Conservation (phyloP, 1,140 invertebrate genomes). For the Cydia amplana region DNA sequence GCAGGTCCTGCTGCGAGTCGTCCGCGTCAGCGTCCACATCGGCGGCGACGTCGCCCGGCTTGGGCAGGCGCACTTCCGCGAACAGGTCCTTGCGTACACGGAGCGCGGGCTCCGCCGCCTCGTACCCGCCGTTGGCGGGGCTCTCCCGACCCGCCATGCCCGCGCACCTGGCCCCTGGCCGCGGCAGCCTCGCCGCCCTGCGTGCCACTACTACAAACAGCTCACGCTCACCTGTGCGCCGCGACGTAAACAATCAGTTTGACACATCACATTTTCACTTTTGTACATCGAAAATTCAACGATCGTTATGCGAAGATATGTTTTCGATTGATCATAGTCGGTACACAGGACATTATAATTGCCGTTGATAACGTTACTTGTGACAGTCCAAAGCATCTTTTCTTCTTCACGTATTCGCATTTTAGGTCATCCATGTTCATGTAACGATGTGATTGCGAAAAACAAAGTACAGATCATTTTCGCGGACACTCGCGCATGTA, state of each 20-base stretch:
- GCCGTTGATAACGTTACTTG: constrained; percentile 66
- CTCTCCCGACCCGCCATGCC: constrained; percentile 73
- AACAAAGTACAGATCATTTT: constrained; percentile 79
- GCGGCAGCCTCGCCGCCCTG: constrained; percentile 59
- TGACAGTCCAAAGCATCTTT: constrained; percentile 74
- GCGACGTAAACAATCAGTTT: constrained; percentile 80
- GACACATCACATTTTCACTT: constrained; percentile 81
- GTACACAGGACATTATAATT: constrained; percentile 67
- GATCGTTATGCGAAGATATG: constrained; percentile 60
- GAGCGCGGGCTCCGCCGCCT: constrained; percentile 68
- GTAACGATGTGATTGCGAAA: constrained; percentile 80
- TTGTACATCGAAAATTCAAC: constrained; percentile 69
- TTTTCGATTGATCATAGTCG: constrained; percentile 62
- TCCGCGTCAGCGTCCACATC: constrained; percentile 50
- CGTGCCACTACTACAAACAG: constrained; percentile 74
- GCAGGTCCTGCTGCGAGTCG: constrained; percentile 39
- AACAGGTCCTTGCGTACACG: constrained; percentile 75
- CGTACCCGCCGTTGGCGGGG: constrained; percentile 72
- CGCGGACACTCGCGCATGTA: constrained; percentile 72
- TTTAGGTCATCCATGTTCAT: constrained; percentile 81
- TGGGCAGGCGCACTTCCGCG: constrained; percentile 60
- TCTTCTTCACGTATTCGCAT: constrained; percentile 79
- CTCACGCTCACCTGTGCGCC: constrained; percentile 75
- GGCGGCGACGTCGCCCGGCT: constrained; percentile 49
- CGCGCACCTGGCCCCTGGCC: constrained; percentile 54